Evolutionary conservation across 2,113 vertebrate species (phyloP), one percentile per base, ranked within the genome.

Genomic region (Odocoileus hemionus): DNA sequence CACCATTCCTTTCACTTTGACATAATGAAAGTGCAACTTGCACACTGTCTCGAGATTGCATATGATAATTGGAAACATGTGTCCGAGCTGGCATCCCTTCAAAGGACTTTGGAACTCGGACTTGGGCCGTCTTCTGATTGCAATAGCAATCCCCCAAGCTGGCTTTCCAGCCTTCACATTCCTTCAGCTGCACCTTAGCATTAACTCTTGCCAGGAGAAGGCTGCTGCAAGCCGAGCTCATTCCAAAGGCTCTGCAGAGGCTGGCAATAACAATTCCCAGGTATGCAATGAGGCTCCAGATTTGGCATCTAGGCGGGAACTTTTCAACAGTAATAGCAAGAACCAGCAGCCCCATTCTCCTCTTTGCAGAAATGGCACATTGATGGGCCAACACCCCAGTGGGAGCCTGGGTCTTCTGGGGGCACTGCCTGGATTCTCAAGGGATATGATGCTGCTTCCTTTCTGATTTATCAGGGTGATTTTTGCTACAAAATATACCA

Each of bases 31-130:
- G 47, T 98, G 95, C 96, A 98, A 94, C 80, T 97, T 91, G 93
- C 98, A 91, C 95, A 98, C 97, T 95, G 95, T 96, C 97, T 98
- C 30, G 2, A 86, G 87, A 97, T 97, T 79, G 91, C 91, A 76
- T 95, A 78, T 91, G 90, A 94, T 98, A 98, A 99, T 98, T 97
- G 82, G 98, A 98, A 98, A 97, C 97, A 97, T 33, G 90, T 98
- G 97, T 89, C 82, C 28, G 6, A 90, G 64, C 90, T 98, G 98
- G 98, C 98, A 86, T 76, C 95, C 82, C 98, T 98, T 98, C 98
- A 99, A 96, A 98, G 94, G 98, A 93, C 89, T 91, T 45, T 93
- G 86, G 78, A 97, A 64, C 90, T 97, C 96, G 93, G 94, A 97
- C 64, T 82, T 45, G 85, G 96, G 96, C 97, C 57, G 96, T 96